Base-by-base conservation (phyloP, 2,113 vertebrate species). In the Centrocercus urophasianus region DNA sequence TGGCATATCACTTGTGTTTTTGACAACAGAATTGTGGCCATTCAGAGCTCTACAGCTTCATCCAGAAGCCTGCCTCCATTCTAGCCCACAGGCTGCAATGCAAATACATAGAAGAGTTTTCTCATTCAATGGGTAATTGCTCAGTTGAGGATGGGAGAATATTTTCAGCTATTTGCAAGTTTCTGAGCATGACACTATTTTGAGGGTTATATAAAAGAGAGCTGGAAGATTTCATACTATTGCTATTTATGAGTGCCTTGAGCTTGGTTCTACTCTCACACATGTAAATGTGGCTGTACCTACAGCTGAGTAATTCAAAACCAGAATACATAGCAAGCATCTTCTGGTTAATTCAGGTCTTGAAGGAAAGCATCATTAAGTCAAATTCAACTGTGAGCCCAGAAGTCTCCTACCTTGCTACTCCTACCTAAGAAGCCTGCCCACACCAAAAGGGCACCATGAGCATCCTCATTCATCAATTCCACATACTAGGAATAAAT, bases 1-100 rank as follows among this genome's bases (percentile, higher is more conserved):
- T 97, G 96, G 96, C 96, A 13, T 50, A 40, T 65, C 82, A 73
- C 69, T 91, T 27, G 2, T 36, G 45, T 69, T 86, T 80, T 65
- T 93, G 95, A 89, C 78, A 84, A 70, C 59, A 64, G 95, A 89
- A 91, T 40, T 36, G 13, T 0, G 0, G 69, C 66, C 74, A 42
- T 21, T 89, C 60, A 57, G 84, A 52, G 36, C 22, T 83, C 91
- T 76, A 80, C 77, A 74, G 92, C 78, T 67, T 11, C 0, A 14
- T 25, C 83, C 86, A 92, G 83, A 67, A 42, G 56, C 60, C 20
- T 3, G 38, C 47, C 64, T 78, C 57, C 36, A 5, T 4, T 74
- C 57, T 43, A 60, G 77, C 82, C 90, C 77, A 27, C 71, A 75
- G 65, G 25, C 67, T 42, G 52, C 61, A 63, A 19, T 69, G n/a